A percentile compares a stretch with the other conserved stretches of the same genome.
These are phyloP conservation scores for Stratiomys singularior DNA, from an alignment of 2,888 invertebrate genomes.

Conservation along the genomic window DNA sequence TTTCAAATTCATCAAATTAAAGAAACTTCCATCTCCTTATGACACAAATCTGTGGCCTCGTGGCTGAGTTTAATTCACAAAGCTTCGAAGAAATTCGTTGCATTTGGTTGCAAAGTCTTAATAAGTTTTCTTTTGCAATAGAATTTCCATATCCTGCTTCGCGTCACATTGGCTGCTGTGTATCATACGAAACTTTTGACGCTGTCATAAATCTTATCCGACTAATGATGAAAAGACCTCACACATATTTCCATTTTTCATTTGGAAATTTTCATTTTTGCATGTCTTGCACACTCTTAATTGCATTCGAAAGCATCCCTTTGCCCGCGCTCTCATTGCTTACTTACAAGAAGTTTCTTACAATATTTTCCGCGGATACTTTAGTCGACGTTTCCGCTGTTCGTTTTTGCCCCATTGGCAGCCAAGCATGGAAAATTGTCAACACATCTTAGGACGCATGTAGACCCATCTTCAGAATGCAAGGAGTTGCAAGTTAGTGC, in stretches of 20 bases:
- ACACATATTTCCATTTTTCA: conserved; percentile 38
- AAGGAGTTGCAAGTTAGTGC: neutral
- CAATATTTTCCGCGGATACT: conserved; percentile 10
- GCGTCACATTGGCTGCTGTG: conserved; percentile 18
- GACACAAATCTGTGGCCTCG: too few relatives aligned
- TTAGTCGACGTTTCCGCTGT: conserved; percentile 4
- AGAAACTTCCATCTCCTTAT: too few relatives aligned
- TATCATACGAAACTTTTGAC: conserved; percentile 8
- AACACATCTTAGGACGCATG: conserved; percentile 22
- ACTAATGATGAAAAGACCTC: conserved; percentile 37
- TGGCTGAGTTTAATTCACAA: too few relatives aligned
- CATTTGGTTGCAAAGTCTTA: too few relatives aligned
- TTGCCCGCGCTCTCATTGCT: neutral
- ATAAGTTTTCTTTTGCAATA: too few relatives aligned
- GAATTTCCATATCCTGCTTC: conserved; percentile 20
- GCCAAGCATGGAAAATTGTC: conserved; percentile 37
- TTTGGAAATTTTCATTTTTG: conserved; percentile 26
- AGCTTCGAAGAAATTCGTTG: too few relatives aligned
- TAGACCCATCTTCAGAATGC: neutral
- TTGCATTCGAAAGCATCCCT: conserved; percentile 26
- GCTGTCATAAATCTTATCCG: conserved; percentile 30
- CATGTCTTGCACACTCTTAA: conserved; percentile 29
- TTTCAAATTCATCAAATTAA: too few relatives aligned
- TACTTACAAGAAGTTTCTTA: neutral
- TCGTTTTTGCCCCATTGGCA: conserved; percentile 35